Percentiles rank a stretch among this genome's conserved stretches.
Conservation (phyloP, 2,113 vertebrate genomes). For the Oplegnathus fasciatus region DNA sequence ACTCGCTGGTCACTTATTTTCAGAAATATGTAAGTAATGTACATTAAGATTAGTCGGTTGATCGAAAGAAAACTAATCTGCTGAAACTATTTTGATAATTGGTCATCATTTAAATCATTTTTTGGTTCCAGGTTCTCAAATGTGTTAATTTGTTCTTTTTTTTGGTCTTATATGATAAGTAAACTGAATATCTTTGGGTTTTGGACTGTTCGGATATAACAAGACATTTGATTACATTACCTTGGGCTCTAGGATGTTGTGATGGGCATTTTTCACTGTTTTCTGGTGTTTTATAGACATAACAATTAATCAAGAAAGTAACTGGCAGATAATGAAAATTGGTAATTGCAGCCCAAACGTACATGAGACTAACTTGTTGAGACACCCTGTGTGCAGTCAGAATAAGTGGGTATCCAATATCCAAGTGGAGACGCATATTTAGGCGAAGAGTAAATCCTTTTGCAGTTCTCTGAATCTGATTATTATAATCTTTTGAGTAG, state of each 20-base stretch:
- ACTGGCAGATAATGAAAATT: background rate
- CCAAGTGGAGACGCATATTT: background rate
- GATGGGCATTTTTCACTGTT: background rate
- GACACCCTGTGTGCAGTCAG: background rate
- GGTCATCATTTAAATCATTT: too few species aligned
- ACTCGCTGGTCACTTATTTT: background rate
- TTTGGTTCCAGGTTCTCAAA: background rate
- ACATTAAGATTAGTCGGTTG: background rate
- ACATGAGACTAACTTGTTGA: background rate
- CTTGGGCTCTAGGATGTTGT: background rate
- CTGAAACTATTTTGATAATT: background rate
- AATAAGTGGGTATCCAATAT: background rate
- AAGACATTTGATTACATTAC: background rate
- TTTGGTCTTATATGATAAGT: too few species aligned
- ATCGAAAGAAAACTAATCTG: background rate
- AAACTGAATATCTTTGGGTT: background rate
- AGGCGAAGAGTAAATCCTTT: constrained; percentile 5
- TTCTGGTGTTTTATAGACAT: background rate
- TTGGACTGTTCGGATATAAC: background rate
- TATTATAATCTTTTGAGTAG: background rate
- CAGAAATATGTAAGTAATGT: background rate
- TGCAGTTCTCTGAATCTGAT: constrained; percentile 12
- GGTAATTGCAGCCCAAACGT: too few species aligned
- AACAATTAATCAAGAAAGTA: background rate
- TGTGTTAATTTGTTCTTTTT: background rate